phyloP scores from a whole-genome alignment of 1,140 invertebrate species.

The Halesus radiatus region DNA sequence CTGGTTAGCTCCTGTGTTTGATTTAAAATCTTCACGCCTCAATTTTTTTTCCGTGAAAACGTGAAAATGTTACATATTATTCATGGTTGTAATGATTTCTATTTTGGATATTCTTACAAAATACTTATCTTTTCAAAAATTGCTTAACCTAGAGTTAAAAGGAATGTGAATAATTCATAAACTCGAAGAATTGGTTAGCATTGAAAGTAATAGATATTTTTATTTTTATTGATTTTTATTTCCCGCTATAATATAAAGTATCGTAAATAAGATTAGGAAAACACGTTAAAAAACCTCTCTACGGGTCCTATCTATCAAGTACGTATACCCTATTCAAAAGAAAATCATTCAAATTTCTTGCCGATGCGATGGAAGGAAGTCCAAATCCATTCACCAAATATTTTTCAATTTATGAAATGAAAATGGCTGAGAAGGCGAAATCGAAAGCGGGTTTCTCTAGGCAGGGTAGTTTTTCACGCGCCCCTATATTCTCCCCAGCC shows the following conservation, averaged over 20 bases:
- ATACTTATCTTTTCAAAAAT: too few species aligned
- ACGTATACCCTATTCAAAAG: not conserved
- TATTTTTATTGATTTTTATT: not conserved
- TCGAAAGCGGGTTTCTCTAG: slow-evolving; percentile 16
- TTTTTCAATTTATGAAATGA: slow-evolving; percentile 11
- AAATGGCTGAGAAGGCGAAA: slow-evolving; percentile 20
- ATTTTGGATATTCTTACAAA: too few species aligned
- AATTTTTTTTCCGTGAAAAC: too few species aligned
- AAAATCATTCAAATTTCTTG: not conserved
- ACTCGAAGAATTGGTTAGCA: too few species aligned
- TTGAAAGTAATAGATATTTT: not conserved
- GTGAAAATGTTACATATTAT: too few species aligned
- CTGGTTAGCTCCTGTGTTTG: too few species aligned
- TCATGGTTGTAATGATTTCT: too few species aligned
- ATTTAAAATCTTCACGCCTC: too few species aligned
- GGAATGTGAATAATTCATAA: too few species aligned
- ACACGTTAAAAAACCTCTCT: not conserved
- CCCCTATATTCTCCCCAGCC: too few species aligned
- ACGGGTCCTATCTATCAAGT: not conserved
- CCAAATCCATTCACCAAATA: slow-evolving; percentile 4
- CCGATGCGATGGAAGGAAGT: not conserved
- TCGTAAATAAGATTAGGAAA: not conserved
- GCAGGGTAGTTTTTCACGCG: slow-evolving; percentile 10
- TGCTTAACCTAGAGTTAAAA: too few species aligned
- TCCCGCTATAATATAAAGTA: not conserved